phyloP scores from a whole-genome alignment of 2,113 vertebrate species.

The Sturnira hondurensis region DNA sequence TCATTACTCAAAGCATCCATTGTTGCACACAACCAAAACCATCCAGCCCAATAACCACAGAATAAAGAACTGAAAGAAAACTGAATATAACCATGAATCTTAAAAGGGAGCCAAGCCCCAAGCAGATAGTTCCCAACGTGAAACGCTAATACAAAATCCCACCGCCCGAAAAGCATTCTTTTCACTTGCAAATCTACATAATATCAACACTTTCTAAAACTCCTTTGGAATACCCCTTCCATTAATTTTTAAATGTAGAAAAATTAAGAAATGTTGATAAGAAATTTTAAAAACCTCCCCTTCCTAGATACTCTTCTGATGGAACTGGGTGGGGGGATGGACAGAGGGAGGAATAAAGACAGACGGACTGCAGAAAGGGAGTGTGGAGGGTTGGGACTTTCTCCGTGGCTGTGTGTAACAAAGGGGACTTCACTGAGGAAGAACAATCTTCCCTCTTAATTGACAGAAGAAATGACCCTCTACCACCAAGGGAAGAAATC shows the following conservation, averaged over 20 bases:
- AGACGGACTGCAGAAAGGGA: neutral
- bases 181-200: conserved; percentile 1
- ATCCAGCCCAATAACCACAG: conserved; percentile 49
- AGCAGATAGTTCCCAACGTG: neutral
- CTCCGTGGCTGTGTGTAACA: no score
- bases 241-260: neutral
- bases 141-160: neutral
- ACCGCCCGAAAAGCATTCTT: neutral
- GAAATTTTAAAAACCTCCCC: neutral
- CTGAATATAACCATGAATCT: conserved; percentile 12
- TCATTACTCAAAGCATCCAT: conserved; percentile 64
- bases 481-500: no score
- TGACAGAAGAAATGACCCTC: no score
- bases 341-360: neutral
- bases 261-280: neutral
- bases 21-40: conserved; percentile 54
- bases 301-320: neutral
- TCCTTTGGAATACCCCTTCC: neutral
- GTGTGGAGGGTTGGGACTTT: no score
- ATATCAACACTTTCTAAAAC: neutral
- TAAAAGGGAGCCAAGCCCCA: conserved; percentile 30
- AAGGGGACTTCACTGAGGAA: no score
- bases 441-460: no score
- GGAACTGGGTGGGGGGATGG: neutral
- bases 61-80: conserved; percentile 64